Conservation (phyloP, 2,797 vertebrate genomes). For the Lophius americanus region DNA sequence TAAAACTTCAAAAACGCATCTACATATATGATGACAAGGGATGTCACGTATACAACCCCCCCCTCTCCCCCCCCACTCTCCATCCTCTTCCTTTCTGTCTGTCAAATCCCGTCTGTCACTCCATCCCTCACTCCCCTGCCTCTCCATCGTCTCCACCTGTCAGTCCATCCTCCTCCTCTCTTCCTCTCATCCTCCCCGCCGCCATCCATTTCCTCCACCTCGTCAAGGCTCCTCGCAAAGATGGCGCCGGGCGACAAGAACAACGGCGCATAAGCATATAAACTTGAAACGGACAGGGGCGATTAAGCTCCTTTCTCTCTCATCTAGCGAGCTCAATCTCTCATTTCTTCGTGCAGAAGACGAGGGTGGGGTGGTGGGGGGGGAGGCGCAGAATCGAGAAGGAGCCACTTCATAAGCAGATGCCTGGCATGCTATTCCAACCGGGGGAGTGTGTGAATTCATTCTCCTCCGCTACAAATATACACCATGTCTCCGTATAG, state of each 20-base stretch:
- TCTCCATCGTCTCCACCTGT: conserved; percentile 48
- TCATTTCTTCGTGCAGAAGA: conserved; percentile 16
- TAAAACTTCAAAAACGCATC: conserved; percentile 66
- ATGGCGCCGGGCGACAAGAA: conserved; percentile 60
- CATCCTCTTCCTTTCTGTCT: conserved; percentile 35
- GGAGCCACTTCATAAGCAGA: conserved; percentile 76
- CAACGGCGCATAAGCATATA: conserved; percentile 64
- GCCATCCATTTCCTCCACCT: conserved; percentile 52
- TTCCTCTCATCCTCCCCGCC: conserved; percentile 25
- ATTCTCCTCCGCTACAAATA: conserved; percentile 73
- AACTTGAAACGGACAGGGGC: conserved; percentile 57
- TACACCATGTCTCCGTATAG: conserved; percentile 60
- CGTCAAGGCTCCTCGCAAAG: conserved; percentile 54
- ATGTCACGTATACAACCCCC: conserved; percentile 49
- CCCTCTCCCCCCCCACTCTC: too few species aligned
- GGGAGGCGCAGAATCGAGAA: conserved; percentile 58
- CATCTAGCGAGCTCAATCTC: conserved; percentile 20
- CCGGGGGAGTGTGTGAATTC: conserved; percentile 70
- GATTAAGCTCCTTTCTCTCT: conserved; percentile 61
- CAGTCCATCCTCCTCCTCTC: conserved; percentile 40
- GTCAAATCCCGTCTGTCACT: conserved; percentile 43
- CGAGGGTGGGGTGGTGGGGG: background rate
- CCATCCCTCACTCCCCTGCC: conserved; percentile 37
- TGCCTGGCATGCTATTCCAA: conserved; percentile 71
- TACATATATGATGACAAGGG: conserved; percentile 66